A percentile compares a stretch with the other conserved stretches of the same genome.
phyloP scores from a whole-genome alignment of 1,140 invertebrate genomes.

The Pseudobourletiella spinata region DNA sequence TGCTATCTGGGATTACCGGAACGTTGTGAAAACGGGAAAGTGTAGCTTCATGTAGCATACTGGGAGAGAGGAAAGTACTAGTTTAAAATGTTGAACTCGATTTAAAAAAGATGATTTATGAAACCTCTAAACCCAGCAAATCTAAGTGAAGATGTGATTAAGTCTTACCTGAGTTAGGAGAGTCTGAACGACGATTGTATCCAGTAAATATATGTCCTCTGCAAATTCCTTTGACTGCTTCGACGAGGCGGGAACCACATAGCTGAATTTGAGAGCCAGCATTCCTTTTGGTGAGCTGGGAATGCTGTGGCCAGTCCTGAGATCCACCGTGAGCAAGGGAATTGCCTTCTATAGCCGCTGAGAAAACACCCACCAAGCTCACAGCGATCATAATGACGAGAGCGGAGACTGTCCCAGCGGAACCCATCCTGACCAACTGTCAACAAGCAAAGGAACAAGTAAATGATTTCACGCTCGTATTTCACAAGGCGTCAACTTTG shows the following conservation, averaged over 20 bases:
- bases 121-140: no score
- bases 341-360: neutral
- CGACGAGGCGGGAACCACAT: constrained; percentile 9
- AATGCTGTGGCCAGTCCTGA: no score
- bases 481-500: neutral
- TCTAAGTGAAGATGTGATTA: no score
- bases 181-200: constrained; percentile 5
- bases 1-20: no score
- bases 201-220: neutral
- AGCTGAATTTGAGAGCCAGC: constrained; percentile 11
- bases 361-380: neutral
- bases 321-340: neutral
- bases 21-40: no score
- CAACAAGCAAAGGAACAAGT: neutral
- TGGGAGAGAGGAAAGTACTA: no score
- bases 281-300: neutral
- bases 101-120: no score
- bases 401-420: neutral
- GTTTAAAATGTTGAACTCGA: no score
- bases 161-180: no score
- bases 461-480: neutral
- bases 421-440: neutral
- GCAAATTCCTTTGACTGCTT: constrained; percentile 1
- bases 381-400: neutral
- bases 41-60: no score